Conservation (phyloP, 2,797 vertebrate genomes). For the Otolemur crassicaudatus region DNA sequence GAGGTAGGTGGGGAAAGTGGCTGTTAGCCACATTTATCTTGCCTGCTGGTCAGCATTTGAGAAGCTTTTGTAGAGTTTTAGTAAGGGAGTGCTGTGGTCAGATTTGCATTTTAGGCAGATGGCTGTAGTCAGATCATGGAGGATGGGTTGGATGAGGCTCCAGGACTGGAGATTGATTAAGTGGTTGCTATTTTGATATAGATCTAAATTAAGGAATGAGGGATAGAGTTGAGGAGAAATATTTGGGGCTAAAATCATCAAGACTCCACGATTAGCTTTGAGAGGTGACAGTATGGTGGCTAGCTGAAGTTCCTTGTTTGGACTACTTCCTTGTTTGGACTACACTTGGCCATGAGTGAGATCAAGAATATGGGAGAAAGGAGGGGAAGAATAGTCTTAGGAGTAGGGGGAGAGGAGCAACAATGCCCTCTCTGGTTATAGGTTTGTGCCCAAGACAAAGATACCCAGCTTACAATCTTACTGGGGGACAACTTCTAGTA, state of each 20-base stretch:
- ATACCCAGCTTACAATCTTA: background rate
- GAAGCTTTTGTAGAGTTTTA: slow-evolving; percentile 29
- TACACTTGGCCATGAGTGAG: background rate
- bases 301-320: background rate
- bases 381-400: background rate
- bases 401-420: background rate
- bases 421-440: background rate
- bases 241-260: background rate
- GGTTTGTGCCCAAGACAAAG: background rate
- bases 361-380: background rate
- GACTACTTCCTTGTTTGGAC: background rate
- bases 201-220: background rate
- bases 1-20: background rate
- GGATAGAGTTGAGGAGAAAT: background rate
- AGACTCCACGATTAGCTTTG: background rate
- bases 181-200: background rate
- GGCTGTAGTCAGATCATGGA: background rate
- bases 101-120: background rate
- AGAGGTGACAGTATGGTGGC: background rate
- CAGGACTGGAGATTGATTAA: background rate
- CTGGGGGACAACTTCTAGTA: slow-evolving; percentile 8
- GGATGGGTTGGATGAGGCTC: background rate
- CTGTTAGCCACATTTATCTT: background rate
- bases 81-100: background rate
- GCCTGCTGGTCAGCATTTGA: background rate